phyloP scores from a whole-genome alignment of 1,140 invertebrate species.

The Drosophila ananassae region DNA sequence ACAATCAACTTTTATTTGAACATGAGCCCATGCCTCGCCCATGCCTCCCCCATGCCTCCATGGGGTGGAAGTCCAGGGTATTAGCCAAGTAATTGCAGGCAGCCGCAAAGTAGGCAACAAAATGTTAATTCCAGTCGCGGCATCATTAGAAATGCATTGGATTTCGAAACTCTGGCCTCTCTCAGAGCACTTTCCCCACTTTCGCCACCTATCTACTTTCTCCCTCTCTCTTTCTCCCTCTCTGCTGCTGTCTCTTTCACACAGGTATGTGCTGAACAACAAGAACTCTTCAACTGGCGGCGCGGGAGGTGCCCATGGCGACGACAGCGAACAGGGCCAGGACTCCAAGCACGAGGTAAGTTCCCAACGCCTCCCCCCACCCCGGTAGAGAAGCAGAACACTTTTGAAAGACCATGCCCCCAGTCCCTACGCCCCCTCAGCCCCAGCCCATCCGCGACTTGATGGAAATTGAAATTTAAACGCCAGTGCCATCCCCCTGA shows the following conservation, averaged over 20 bases:
- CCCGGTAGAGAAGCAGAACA: not conserved
- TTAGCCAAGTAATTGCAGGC: constrained; percentile 32
- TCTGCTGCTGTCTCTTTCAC: not conserved
- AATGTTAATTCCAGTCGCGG: constrained; percentile 45
- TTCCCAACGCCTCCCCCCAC: constrained; percentile 17
- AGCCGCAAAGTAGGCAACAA: constrained; percentile 56
- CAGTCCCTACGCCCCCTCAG: not conserved
- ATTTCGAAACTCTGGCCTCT: constrained; percentile 43
- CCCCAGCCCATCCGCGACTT: not conserved
- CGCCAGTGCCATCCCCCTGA: constrained; percentile 33
- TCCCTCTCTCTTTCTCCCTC: constrained; percentile 4
- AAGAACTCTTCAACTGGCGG: constrained; percentile 46
- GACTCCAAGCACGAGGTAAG: constrained; percentile 72
- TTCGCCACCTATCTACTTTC: not conserved
- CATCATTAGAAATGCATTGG: constrained; percentile 61
- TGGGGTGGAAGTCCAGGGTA: not conserved
- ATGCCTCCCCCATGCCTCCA: not conserved
- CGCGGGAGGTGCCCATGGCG: constrained; percentile 47
- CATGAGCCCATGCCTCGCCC: too few species aligned
- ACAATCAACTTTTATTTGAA: too few species aligned
- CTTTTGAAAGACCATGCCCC: not conserved
- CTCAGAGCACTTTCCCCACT: not conserved
- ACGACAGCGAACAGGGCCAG: constrained; percentile 70
- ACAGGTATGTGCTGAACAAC: constrained; percentile 61
- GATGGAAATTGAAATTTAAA: constrained; percentile 55